Conservation (phyloP, 2,888 invertebrate genomes). For the Synergus gifuensis region DNA sequence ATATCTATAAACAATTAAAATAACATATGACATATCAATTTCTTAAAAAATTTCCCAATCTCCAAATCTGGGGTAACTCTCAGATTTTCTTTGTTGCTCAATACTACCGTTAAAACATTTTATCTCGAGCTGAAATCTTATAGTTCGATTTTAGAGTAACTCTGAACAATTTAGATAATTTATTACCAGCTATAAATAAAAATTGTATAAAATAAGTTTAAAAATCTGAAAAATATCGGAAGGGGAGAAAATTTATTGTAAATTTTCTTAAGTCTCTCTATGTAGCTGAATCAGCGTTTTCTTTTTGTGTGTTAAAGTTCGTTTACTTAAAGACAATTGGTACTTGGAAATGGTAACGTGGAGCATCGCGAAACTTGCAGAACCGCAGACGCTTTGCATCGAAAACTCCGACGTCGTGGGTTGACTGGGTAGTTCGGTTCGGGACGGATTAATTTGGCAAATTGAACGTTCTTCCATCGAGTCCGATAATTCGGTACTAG, state of each 20-base stretch:
- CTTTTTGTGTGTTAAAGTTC: neutral
- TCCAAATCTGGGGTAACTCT: neutral
- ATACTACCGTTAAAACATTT: too few relatives aligned
- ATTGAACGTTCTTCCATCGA: slow-evolving; percentile 76
- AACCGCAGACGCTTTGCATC: slow-evolving; percentile 64
- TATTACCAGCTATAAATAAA: too few relatives aligned
- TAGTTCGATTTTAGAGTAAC: too few relatives aligned
- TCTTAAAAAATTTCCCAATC: neutral
- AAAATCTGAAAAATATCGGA: neutral
- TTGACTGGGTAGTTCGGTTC: slow-evolving; percentile 56
- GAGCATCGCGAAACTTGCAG: slow-evolving; percentile 53
- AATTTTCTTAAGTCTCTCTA: neutral
- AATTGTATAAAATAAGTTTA: too few relatives aligned
- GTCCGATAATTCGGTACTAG: slow-evolving; percentile 73
- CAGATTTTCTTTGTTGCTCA: too few relatives aligned
- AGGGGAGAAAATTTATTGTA: neutral
- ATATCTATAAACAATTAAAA: neutral
- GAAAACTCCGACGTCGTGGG: slow-evolving; percentile 63
- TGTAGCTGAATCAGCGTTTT: neutral
- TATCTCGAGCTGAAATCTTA: too few relatives aligned
- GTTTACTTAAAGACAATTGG: slow-evolving; percentile 24
- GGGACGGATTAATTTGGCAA: slow-evolving; percentile 74
- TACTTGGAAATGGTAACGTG: slow-evolving; percentile 35
- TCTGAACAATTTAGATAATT: too few relatives aligned
- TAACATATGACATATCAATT: neutral